Percentiles rank a stretch among this genome's conserved stretches.
phyloP scores from a whole-genome alignment of 2,888 invertebrate genomes.

The Reticulitermes lucifugus region DNA sequence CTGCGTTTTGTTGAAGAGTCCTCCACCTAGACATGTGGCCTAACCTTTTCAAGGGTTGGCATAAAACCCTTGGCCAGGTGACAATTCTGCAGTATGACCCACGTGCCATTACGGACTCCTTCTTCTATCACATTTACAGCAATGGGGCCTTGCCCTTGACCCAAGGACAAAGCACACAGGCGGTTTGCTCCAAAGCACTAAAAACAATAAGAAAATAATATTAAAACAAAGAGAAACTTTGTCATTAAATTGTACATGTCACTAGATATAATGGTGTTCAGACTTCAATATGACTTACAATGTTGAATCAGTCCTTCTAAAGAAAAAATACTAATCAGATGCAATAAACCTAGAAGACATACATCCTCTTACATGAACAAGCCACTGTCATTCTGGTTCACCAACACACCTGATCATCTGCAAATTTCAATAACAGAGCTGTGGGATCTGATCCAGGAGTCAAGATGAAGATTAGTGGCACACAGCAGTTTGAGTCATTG shows the following conservation, averaged over 20 bases:
- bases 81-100: conserved; percentile 96
- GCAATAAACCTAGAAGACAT: neutral
- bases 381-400: neutral
- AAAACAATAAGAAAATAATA: neutral
- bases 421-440: conserved; percentile 88
- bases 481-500: conserved; percentile 84
- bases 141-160: conserved; percentile 93
- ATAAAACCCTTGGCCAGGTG: conserved; percentile 96
- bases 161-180: conserved; percentile 85
- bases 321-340: neutral
- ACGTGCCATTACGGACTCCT: conserved; percentile 85
- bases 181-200: conserved; percentile 81
- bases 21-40: conserved; percentile 44
- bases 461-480: conserved; percentile 91
- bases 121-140: conserved; percentile 88
- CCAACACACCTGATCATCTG: conserved; percentile 79
- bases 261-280: too few species aligned
- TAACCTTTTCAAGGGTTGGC: conserved; percentile 88
- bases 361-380: neutral
- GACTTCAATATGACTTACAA: neutral
- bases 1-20: neutral
- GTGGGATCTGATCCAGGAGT: conserved; percentile 96
- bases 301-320: neutral
- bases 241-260: too few species aligned
- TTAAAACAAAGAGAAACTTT: too few species aligned